Conservation (phyloP, 2,888 invertebrate genomes). For the Eucriotettix oculatus region DNA sequence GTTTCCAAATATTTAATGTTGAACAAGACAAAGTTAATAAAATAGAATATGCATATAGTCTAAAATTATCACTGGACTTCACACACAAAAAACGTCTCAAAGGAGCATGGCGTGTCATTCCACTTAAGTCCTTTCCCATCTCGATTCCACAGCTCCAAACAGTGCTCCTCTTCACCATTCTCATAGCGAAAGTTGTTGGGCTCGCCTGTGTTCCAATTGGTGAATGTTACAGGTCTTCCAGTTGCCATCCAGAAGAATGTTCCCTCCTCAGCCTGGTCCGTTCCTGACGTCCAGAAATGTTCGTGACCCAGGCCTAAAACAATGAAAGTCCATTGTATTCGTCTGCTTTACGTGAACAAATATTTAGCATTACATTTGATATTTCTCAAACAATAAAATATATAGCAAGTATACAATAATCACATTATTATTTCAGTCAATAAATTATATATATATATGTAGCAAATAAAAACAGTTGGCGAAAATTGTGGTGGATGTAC, state of each 20-base stretch:
- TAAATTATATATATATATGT: too few species aligned
- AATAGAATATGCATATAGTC: background rate
- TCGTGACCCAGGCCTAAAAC: conserved; percentile 67
- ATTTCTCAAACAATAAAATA: too few species aligned
- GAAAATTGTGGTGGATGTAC: too few species aligned
- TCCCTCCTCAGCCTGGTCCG: conserved; percentile 75
- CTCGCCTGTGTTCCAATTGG: conserved; percentile 87
- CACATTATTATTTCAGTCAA: too few species aligned
- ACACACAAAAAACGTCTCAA: conserved; percentile 83
- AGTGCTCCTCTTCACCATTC: conserved; percentile 86
- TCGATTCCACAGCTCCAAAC: conserved; percentile 77
- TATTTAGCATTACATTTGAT: too few species aligned
- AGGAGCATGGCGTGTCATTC: conserved; percentile 88
- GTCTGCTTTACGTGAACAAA: background rate
- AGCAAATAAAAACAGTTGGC: too few species aligned
- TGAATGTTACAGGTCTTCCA: conserved; percentile 73
- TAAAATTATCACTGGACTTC: conserved; percentile 41
- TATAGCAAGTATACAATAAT: too few species aligned
- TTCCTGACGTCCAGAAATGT: conserved; percentile 87
- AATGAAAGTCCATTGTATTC: background rate
- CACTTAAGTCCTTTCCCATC: conserved; percentile 84
- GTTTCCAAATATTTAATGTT: too few species aligned
- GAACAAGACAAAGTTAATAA: too few species aligned
- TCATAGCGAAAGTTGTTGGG: conserved; percentile 88
- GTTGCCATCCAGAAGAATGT: conserved; percentile 89